These are phyloP conservation scores for Hippasteria phrygiana DNA, from an alignment of 53 echinoderm and acorn worm genomes.

Conservation along the genomic window DNA sequence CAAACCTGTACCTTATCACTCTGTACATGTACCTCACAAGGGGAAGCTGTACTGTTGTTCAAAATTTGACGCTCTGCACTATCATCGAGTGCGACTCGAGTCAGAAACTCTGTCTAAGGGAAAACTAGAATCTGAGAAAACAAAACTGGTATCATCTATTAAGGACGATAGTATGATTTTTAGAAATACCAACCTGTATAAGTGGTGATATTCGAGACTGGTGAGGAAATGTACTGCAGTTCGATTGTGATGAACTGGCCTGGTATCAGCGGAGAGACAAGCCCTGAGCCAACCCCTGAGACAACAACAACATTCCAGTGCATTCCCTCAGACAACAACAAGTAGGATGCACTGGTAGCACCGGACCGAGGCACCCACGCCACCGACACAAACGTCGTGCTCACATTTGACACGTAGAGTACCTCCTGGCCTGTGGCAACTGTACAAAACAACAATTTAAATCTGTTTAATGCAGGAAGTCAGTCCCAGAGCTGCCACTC, in stretches of 20 bases:
- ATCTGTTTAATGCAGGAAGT: no score
- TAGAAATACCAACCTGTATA: slow-evolving; percentile 20
- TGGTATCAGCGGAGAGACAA: neutral
- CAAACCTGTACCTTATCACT: no score
- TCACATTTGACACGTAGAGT: slow-evolving; percentile 1
- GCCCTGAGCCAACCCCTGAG: neutral
- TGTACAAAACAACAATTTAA: no score
- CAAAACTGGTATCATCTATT: no score
- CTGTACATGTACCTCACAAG: no score
- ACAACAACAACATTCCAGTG: neutral
- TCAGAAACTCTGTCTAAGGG: no score
- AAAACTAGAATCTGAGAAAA: no score
- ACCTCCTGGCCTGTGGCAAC: neutral
- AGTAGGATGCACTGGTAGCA: neutral
- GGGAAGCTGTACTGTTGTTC: no score
- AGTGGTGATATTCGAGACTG: neutral
- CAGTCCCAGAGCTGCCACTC: no score
- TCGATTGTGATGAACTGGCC: neutral
- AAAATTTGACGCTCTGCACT: no score
- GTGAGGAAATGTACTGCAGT: neutral
- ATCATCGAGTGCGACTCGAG: no score
- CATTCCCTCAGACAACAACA: neutral
- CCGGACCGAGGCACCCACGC: slow-evolving; percentile 7
- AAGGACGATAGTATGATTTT: neutral
- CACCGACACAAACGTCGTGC: neutral